Evolutionary conservation across 1,140 invertebrate species (phyloP).

Genomic region (Meteorus sp.): DNA sequence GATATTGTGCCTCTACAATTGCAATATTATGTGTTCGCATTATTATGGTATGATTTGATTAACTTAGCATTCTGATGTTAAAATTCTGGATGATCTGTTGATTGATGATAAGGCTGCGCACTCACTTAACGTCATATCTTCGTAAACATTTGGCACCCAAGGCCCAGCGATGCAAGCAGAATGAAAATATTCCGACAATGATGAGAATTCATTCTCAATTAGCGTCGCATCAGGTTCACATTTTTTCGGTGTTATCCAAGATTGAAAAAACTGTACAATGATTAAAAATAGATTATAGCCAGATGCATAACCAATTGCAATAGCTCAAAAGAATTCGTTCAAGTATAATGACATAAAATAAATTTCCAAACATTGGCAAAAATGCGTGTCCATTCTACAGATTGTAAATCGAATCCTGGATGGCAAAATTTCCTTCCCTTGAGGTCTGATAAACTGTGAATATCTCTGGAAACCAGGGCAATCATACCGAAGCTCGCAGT

Average conservation of each 20-base stretch:
- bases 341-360: slow-evolving; percentile 17
- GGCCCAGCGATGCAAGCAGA: slow-evolving; percentile 78
- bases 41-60: too few relatives aligned
- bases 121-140: slow-evolving; percentile 73
- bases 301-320: slow-evolving; percentile 7
- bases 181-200: slow-evolving; percentile 71
- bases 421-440: slow-evolving; percentile 73
- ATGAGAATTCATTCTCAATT: slow-evolving; percentile 71
- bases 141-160: slow-evolving; percentile 70
- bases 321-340: background rate
- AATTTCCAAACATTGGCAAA: slow-evolving; percentile 64
- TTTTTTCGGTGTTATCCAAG: slow-evolving; percentile 65
- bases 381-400: slow-evolving; percentile 68
- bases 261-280: slow-evolving; percentile 70
- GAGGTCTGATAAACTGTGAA: slow-evolving; percentile 65
- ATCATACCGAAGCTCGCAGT: slow-evolving; percentile 69
- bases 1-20: slow-evolving; percentile 67
- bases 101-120: slow-evolving; percentile 26
- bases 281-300: slow-evolving; percentile 19
- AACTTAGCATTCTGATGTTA: too few relatives aligned
- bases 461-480: slow-evolving; percentile 68
- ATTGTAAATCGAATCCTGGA: slow-evolving; percentile 66
- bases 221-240: slow-evolving; percentile 69
- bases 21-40: background rate
- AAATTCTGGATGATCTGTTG: too few relatives aligned